Percentiles rank a stretch among this genome's conserved stretches.
Conservation (phyloP, 2,888 invertebrate species). For the Ophion ellenae region DNA sequence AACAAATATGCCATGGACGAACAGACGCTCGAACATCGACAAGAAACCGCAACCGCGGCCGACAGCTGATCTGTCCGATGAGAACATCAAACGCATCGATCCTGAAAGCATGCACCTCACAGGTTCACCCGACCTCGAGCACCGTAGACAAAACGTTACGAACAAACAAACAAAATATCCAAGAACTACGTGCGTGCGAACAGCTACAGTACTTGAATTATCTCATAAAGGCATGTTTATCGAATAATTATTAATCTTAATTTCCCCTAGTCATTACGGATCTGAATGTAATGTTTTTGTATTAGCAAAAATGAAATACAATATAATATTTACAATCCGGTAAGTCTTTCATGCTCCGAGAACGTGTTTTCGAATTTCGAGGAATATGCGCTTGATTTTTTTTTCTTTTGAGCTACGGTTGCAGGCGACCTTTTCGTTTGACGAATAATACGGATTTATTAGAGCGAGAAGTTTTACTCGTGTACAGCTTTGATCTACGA, state of each 20-base stretch:
- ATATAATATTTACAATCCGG: conserved; percentile 80
- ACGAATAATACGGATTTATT: conserved; percentile 35
- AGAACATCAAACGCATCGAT: conserved; percentile 1
- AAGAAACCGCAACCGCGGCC: conserved; percentile 36
- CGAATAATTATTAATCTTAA: conserved; percentile 72
- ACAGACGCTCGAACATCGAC: conserved; percentile 44
- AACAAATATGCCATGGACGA: conserved; percentile 51
- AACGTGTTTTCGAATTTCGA: background rate
- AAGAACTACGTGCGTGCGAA: conserved; percentile 49
- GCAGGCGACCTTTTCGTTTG: background rate
- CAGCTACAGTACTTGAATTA: conserved; percentile 68
- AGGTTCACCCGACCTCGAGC: conserved; percentile 21
- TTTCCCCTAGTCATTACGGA: conserved; percentile 77
- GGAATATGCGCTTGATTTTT: background rate
- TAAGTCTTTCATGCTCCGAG: conserved; percentile 55
- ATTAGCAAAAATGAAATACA: conserved; percentile 79
- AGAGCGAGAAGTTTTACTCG: conserved; percentile 13
- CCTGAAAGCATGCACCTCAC: conserved; percentile 28
- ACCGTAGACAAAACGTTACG: conserved; percentile 19
- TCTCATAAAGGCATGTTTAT: conserved; percentile 71
- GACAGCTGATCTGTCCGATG: conserved; percentile 55
- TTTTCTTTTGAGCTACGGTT: background rate
- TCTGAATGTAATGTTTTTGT: conserved; percentile 80
- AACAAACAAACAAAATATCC: conserved; percentile 16
- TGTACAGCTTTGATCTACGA: conserved; percentile 41